A percentile compares a stretch with the other conserved stretches of the same genome.
Evolutionary conservation across 2,113 vertebrate genomes (phyloP).

Genomic region (Alethe diademata): DNA sequence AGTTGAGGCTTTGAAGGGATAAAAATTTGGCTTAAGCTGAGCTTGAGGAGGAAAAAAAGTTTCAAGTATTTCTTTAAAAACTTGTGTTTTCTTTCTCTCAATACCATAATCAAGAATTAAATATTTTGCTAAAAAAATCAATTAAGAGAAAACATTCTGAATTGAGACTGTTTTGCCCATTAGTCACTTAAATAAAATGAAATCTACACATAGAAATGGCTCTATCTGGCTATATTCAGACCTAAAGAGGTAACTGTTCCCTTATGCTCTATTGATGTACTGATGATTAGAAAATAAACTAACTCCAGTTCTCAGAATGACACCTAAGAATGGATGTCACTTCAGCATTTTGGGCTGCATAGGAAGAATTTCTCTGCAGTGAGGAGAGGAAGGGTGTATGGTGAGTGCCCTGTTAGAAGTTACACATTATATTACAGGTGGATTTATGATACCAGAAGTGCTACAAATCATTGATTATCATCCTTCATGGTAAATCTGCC

Average conservation of each 20-base stretch:
- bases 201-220: background rate
- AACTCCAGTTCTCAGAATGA: background rate
- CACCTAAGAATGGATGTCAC: background rate
- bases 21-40: background rate
- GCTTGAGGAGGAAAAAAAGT: background rate
- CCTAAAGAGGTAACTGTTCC: background rate
- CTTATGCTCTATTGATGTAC: background rate
- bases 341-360: background rate
- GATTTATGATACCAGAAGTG: background rate
- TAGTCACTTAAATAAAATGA: background rate
- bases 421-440: rapidly evolving
- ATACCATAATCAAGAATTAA: background rate
- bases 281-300: background rate
- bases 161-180: background rate
- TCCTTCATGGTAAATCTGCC: background rate
- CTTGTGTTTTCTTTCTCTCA: background rate
- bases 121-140: background rate
- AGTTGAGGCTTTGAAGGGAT: background rate
- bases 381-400: background rate
- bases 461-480: background rate
- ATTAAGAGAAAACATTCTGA: background rate
- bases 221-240: background rate
- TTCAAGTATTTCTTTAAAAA: background rate
- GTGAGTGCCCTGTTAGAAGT: background rate
- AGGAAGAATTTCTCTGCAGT: background rate